Conservation (phyloP, 2,797 vertebrate species). For the Pogoniulus pusillus region DNA sequence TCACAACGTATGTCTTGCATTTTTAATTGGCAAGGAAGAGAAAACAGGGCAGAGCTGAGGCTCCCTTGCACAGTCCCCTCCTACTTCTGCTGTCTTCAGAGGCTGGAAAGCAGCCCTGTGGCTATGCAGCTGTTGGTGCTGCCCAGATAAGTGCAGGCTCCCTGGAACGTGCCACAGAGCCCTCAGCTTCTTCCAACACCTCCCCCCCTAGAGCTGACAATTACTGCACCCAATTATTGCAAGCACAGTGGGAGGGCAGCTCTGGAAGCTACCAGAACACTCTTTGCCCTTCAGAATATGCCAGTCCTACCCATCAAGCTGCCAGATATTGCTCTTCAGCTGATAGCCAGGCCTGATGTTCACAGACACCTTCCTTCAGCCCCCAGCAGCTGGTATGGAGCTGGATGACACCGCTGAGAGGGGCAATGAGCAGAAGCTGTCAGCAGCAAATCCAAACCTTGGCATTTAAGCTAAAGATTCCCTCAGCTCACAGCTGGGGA, state of each 20-base stretch:
- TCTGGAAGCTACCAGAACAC: conserved; percentile 11
- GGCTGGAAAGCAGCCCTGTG: conserved; percentile 46
- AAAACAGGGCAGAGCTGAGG: conserved; percentile 29
- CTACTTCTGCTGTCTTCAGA: conserved; percentile 4
- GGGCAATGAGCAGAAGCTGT: background rate
- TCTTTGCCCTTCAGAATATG: background rate
- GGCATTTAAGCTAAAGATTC: background rate
- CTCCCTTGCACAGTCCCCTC: background rate
- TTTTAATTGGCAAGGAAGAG: conserved; percentile 45
- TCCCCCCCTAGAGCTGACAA: background rate
- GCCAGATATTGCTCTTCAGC: background rate
- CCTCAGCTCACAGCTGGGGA: background rate
- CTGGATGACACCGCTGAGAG: background rate
- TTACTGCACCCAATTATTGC: background rate
- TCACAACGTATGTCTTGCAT: conserved; percentile 42
- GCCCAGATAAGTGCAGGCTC: conserved; percentile 36
- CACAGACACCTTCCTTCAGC: background rate
- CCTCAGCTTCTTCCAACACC: background rate
- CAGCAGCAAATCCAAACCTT: background rate
- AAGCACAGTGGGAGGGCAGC: background rate
- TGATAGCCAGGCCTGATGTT: background rate
- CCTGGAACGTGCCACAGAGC: background rate
- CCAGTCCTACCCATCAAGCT: background rate
- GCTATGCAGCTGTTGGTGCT: conserved; percentile 39
- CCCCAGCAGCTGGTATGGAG: background rate